Percentiles rank a stretch among this genome's conserved stretches.
phyloP scores from a whole-genome alignment of 2,888 invertebrate genomes.

The Fissipunctia ypsillon region DNA sequence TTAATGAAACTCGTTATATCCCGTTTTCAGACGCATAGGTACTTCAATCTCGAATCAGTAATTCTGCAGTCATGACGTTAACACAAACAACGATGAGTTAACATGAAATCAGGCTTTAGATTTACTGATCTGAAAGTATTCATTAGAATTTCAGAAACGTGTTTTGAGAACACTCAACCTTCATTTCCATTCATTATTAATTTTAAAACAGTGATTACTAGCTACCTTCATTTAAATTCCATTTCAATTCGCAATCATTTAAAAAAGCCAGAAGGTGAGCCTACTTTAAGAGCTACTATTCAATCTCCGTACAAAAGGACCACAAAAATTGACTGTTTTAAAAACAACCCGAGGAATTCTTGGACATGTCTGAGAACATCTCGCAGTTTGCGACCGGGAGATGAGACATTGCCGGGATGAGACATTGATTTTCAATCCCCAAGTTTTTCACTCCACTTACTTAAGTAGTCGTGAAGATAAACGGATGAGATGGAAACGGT shows the following conservation, averaged over 20 bases:
- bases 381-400: conserved; percentile 66
- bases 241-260: conserved; percentile 10
- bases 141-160: not conserved
- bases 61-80: not conserved
- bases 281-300: conserved; percentile 18
- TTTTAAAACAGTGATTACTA: not conserved
- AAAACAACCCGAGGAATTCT: conserved; percentile 55
- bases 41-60: not conserved
- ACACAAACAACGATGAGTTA: not conserved
- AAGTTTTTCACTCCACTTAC: conserved; percentile 70
- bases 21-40: not conserved
- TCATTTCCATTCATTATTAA: not conserved
- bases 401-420: conserved; percentile 71
- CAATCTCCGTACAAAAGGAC: conserved; percentile 35
- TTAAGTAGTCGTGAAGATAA: conserved; percentile 72
- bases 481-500: conserved; percentile 64
- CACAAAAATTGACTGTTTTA: conserved; percentile 42
- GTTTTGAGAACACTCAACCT: not conserved
- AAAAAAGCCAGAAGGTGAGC: not conserved
- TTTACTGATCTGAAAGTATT: not conserved
- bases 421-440: conserved; percentile 72
- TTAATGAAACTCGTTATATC: not conserved
- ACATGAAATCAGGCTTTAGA: not conserved
- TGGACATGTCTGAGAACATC: conserved; percentile 57
- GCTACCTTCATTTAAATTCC: not conserved